Evolutionary conservation across 2,888 invertebrate genomes (phyloP), one percentile per base, ranked within the genome.

Genomic region (Pogonocherus hispidulus): DNA sequence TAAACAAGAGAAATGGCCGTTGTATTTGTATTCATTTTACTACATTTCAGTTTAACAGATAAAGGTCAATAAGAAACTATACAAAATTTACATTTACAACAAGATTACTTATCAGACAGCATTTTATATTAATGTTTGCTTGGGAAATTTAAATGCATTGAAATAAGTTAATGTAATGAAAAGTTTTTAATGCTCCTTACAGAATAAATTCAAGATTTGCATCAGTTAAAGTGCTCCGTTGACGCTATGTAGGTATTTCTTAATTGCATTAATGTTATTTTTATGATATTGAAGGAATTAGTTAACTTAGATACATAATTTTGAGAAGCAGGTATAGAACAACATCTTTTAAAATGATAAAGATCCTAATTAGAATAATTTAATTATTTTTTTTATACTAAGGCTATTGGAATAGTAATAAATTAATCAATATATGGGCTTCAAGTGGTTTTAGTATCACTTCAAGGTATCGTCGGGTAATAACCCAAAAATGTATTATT

Each of bases 141-240:
- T 37, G 3, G 14, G 20, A 41, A 16, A 41, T 37, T 37, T n/a
- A 20, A 27, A 56, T 41, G 55, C 35, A 37, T n/a, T 37, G 32
- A 56, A 56, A 56, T 56, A 56, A n/a, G n/a, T n/a, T 56, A 56
- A 56, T 14, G 55, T 35, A 56, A 56, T 56, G 55, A 56, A 51
- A 41, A 37, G 55, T 56, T 41, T 19, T 37, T 41, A 37, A 19
- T 35, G 37, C 18, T 56, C 55, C 3, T 22, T 16, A n/a, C n/a
- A 16, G 41, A 56, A 57, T 44, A 44, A 44, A 57, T 23, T 4
- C 57, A 5, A 16, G 57, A 41, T 56, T 56, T 22, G 22, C 22
- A 41, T 41, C 41, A 41, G 16, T 57, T 57, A 57, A 57, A 57
- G 46, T 27, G 46, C 57, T 20, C 16, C 27, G 46, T 22, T 22